Evolutionary conservation across 1,140 invertebrate species (phyloP).

Genomic region (Drosophila repletoides): DNA sequence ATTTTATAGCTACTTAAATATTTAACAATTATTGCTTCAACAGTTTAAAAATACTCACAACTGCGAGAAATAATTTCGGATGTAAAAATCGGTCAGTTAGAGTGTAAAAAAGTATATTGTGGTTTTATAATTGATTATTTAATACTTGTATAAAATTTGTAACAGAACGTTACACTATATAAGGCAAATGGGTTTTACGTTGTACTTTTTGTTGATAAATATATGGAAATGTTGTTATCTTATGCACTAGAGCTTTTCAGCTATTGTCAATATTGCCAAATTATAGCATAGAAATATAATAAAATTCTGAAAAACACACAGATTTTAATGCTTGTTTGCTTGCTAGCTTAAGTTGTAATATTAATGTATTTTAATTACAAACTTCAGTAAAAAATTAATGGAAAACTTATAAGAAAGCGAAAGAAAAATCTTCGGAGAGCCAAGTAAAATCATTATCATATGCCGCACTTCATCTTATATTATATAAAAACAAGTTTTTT

Average conservation of each 20-base stretch:
- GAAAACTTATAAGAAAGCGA: background rate
- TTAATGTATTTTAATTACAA: background rate
- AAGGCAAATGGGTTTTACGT: slow-evolving; percentile 37
- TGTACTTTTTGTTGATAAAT: slow-evolving; percentile 35
- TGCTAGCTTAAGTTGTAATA: background rate
- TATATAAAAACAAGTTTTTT: background rate
- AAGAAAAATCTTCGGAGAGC: background rate
- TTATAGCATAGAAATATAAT: slow-evolving; percentile 11
- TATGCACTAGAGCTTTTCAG: slow-evolving; percentile 8
- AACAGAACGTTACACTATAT: slow-evolving; percentile 26
- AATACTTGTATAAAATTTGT: slow-evolving; percentile 51
- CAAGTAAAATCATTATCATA: background rate
- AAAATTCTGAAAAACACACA: background rate
- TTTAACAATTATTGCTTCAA: slow-evolving; percentile 1
- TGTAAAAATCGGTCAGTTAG: background rate
- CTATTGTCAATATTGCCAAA: slow-evolving; percentile 7
- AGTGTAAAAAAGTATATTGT: slow-evolving; percentile 9
- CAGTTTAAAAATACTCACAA: background rate
- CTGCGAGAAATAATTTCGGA: background rate
- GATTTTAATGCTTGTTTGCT: slow-evolving; percentile 4
- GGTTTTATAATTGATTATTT: slow-evolving; percentile 21
- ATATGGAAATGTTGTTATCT: slow-evolving; percentile 12
- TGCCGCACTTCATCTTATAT: too few relatives aligned
- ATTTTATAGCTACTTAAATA: background rate
- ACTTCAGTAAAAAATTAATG: background rate